These are phyloP conservation scores for Planiliza haematocheilus DNA, from an alignment of 2,113 vertebrate species.

Conservation along the genomic window DNA sequence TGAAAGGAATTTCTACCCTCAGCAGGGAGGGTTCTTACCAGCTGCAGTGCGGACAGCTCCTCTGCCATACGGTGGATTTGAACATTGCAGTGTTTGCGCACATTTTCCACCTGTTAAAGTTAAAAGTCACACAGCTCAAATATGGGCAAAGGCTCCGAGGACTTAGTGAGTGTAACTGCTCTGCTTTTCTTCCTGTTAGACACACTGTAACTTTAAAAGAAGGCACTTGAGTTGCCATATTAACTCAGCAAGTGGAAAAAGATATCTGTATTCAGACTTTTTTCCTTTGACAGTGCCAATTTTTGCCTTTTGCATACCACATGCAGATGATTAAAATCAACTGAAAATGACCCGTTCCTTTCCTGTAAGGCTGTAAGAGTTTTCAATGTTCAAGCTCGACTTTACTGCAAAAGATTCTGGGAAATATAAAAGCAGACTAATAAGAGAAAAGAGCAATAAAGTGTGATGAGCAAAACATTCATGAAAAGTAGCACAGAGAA, in stretches of 20 bases:
- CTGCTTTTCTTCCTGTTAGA: conserved; percentile 6
- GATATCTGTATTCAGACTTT: neutral
- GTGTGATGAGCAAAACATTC: too few relatives aligned
- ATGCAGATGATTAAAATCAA: too few relatives aligned
- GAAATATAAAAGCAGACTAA: too few relatives aligned
- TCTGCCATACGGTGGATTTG: conserved; percentile 90
- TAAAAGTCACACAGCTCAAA: conserved; percentile 21
- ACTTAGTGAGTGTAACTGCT: conserved; percentile 1
- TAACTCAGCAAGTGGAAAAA: neutral
- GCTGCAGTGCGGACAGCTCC: conserved; percentile 89
- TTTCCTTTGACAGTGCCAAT: neutral
- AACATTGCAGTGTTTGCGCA: conserved; percentile 87
- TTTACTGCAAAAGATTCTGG: too few relatives aligned
- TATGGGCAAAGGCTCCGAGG: neutral
- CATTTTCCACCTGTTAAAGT: conserved; percentile 86
- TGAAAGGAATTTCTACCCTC: conserved; percentile 16
- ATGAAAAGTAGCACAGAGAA: too few relatives aligned
- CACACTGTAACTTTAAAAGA: neutral
- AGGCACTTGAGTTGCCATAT: neutral
- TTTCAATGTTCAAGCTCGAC: too few relatives aligned
- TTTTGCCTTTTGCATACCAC: neutral
- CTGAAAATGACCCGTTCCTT: too few relatives aligned
- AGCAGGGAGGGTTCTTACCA: conserved; percentile 80
- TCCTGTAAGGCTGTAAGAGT: too few relatives aligned
- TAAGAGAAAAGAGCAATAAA: too few relatives aligned